Percentiles rank a stretch among this genome's conserved stretches.
Evolutionary conservation across 2,113 vertebrate genomes (phyloP).

Genomic region (Triplophysa siluroides): DNA sequence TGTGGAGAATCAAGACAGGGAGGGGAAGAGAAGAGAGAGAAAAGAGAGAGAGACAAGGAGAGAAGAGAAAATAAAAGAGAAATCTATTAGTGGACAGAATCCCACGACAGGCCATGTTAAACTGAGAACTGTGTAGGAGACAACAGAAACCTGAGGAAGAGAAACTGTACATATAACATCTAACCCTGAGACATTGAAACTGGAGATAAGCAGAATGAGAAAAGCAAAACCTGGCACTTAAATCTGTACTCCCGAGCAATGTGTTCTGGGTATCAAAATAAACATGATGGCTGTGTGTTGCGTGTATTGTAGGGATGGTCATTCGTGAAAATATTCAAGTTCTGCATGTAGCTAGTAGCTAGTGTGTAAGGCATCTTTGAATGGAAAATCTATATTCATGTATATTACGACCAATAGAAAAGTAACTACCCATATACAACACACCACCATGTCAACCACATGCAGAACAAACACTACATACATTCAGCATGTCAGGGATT

Average conservation of each 20-base stretch:
- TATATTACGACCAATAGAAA: not conserved
- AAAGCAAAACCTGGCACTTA: not conserved
- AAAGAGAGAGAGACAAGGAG: slow-evolving; percentile 59
- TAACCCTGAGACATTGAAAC: slow-evolving; percentile 29
- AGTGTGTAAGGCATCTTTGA: no score
- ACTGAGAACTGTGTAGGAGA: slow-evolving; percentile 59
- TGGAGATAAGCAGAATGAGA: not conserved
- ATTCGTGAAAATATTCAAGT: no score
- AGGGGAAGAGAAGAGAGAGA: slow-evolving; percentile 50
- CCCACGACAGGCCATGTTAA: slow-evolving; percentile 51
- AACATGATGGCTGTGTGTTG: not conserved
- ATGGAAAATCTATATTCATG: not conserved
- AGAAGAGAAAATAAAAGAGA: slow-evolving; percentile 67
- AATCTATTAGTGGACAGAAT: slow-evolving; percentile 65
- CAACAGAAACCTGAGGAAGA: slow-evolving; percentile 55
- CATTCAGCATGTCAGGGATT: not conserved
- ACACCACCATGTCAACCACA: slow-evolving; percentile 3
- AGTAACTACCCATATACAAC: not conserved
- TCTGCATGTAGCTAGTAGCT: no score
- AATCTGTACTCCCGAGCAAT: not conserved
- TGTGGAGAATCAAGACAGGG: slow-evolving; percentile 60
- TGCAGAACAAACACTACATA: not conserved
- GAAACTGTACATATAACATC: slow-evolving; percentile 24
- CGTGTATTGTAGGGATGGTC: no score
- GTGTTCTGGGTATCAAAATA: not conserved